Evolutionary conservation across 2,888 invertebrate genomes (phyloP).

Genomic region (Lasiommata megera): DNA sequence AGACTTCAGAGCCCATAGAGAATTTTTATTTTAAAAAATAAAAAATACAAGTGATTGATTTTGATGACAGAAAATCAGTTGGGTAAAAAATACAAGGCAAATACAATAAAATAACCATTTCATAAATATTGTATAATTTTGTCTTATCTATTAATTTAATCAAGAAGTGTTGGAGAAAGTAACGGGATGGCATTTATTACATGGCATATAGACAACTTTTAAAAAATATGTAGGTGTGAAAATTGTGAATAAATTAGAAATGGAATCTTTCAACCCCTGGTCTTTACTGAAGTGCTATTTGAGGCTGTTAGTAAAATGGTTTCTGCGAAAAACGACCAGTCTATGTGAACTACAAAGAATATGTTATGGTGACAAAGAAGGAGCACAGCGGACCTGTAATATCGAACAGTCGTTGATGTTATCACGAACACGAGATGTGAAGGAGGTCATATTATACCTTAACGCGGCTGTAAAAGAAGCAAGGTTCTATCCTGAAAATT

Average conservation of each 20-base stretch:
- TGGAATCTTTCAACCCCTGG: conserved; percentile 68
- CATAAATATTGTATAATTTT: no score
- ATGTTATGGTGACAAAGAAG: conserved; percentile 90
- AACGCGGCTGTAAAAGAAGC: conserved; percentile 72
- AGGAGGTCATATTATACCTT: conserved; percentile 84
- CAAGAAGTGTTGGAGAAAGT: no score
- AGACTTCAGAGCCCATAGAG: no score
- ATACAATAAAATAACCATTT: no score
- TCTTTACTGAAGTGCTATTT: conserved; percentile 83
- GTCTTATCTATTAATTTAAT: no score
- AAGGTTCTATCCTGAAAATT: conserved; percentile 61
- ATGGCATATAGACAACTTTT: background rate
- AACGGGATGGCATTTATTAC: background rate
- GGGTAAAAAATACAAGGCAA: no score
- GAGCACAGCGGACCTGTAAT: conserved; percentile 86
- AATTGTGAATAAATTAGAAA: conserved; percentile 37
- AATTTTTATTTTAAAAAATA: no score
- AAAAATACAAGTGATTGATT: no score
- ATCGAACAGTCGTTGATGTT: conserved; percentile 89
- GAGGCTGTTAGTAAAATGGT: conserved; percentile 95
- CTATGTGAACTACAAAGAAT: conserved; percentile 96
- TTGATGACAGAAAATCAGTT: no score
- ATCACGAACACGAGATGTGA: conserved; percentile 86
- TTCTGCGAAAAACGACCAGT: conserved; percentile 91
- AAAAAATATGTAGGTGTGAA: background rate